Evolutionary conservation across 2,888 invertebrate genomes (phyloP).

Genomic region (Halictus ligatus): DNA sequence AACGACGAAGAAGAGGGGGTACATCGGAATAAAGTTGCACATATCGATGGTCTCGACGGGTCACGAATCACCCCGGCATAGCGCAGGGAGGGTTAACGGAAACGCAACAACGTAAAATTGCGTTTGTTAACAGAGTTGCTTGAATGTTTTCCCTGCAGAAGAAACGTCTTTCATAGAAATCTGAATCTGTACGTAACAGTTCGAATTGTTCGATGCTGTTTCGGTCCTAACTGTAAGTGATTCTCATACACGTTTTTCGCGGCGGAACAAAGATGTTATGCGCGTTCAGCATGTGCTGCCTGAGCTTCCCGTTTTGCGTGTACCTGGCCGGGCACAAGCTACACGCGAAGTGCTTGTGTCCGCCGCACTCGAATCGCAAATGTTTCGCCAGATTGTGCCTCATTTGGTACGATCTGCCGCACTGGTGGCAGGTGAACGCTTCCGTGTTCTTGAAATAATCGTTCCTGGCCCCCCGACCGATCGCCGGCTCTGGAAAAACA

Average conservation of each 20-base stretch:
- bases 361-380: conserved; percentile 81
- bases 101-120: not conserved
- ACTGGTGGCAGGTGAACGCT: conserved; percentile 72
- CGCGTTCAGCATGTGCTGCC: conserved; percentile 69
- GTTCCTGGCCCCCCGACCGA: not conserved
- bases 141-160: not conserved
- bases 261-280: conserved; percentile 73
- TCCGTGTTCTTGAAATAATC: conserved; percentile 18
- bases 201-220: not conserved
- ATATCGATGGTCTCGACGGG: too few relatives aligned
- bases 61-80: too few relatives aligned
- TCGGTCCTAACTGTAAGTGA: conserved; percentile 13
- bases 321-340: conserved; percentile 68
- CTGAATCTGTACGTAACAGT: not conserved
- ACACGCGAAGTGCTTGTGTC: conserved; percentile 66
- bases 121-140: not conserved
- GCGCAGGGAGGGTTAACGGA: too few relatives aligned
- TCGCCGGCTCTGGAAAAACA: conserved; percentile 58
- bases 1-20: too few relatives aligned
- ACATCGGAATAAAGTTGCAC: too few relatives aligned
- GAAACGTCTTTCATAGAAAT: not conserved
- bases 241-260: conserved; percentile 49
- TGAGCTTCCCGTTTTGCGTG: conserved; percentile 68
- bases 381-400: conserved; percentile 77
- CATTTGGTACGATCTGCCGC: conserved; percentile 76